phyloP scores from a whole-genome alignment of 2,888 invertebrate genomes.

The Tiliacea citrago region DNA sequence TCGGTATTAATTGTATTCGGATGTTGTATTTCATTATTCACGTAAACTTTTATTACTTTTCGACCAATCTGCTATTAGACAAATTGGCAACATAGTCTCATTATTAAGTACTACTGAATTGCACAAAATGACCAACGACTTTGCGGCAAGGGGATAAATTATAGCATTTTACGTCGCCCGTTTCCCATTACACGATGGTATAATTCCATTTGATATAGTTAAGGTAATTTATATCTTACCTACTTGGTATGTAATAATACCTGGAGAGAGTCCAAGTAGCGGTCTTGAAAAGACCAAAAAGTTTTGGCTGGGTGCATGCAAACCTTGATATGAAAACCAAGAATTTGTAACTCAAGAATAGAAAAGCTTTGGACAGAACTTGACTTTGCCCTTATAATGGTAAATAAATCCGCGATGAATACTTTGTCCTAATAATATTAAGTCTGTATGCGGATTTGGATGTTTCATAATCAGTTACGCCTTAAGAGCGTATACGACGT shows the following conservation, averaged over 20 bases:
- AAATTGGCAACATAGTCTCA: constrained; percentile 33
- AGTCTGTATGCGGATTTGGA: not conserved
- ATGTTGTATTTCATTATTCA: constrained; percentile 32
- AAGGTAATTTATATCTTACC: constrained; percentile 57
- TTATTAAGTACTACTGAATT: constrained; percentile 41
- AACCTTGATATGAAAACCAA: constrained; percentile 25
- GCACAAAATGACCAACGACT: constrained; percentile 50
- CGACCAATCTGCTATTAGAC: constrained; percentile 26
- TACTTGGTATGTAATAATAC: constrained; percentile 50
- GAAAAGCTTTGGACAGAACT: not conserved
- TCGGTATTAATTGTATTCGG: constrained; percentile 14
- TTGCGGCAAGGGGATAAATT: constrained; percentile 39
- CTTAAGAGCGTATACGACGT: no score
- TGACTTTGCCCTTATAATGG: not conserved
- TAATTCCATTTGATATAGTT: constrained; percentile 57
- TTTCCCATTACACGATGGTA: constrained; percentile 52
- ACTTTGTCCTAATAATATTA: not conserved
- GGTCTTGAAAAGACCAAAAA: constrained; percentile 38
- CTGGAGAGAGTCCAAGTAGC: constrained; percentile 51
- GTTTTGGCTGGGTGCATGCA: constrained; percentile 26
- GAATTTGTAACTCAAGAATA: constrained; percentile 11
- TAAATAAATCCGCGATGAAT: not conserved
- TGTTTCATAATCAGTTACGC: not conserved
- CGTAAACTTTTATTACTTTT: constrained; percentile 29
- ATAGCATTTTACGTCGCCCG: constrained; percentile 54